Base-by-base conservation (phyloP, 2,797 vertebrate genomes). In the Furcifer pardalis region DNA sequence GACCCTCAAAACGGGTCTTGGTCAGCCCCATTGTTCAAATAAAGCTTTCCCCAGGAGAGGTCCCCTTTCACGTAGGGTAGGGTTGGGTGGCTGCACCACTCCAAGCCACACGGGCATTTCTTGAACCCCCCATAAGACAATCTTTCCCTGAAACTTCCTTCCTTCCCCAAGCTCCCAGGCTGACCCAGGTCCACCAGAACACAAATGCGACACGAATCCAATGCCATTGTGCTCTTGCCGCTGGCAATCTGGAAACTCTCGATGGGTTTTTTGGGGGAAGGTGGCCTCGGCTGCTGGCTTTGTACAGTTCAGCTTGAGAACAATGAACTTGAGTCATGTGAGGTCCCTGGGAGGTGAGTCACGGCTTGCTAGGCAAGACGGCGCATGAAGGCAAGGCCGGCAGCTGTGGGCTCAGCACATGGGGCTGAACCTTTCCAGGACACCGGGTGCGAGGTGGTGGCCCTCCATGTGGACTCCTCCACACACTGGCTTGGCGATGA, bases 331-430 rank as follows among this genome's bases (percentile, higher is more conserved):
- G 25, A 66, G 86, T 81, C 68, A 77, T 72, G 7, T 0, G 56
- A 62, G 15, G 46, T 68, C 68, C 63, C 84, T 65, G 86, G 37
- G 81, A 75, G 85, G 37, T 77, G 79, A 87, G 77, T 62, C 25
- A 81, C 65, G 62, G 79, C 73, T 81, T 88, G 59, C 17, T 27
- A 81, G 84, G 80, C 85, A 7, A 0, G 2, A 83, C 7, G 77
- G 77, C 0, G 37, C 77, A 72, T 2, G 84, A 80, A 46, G 44
- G 7, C 40, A 46, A n/a, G 27, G 32, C 32, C 68, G 30, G 76
- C 44, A 65, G 77, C 77, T 56, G 30, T 25, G 37, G 42, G 9
- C 74, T 32, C 35, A 30, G 17, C 73, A 74, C 59, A n/a, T 40
- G 23, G 69, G 72, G 44, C 10, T 0, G 15, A 83, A 46, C 79